Percentiles rank a stretch among this genome's conserved stretches.
phyloP scores from a whole-genome alignment of 2,113 vertebrate species.

The Calidris pugnax region DNA sequence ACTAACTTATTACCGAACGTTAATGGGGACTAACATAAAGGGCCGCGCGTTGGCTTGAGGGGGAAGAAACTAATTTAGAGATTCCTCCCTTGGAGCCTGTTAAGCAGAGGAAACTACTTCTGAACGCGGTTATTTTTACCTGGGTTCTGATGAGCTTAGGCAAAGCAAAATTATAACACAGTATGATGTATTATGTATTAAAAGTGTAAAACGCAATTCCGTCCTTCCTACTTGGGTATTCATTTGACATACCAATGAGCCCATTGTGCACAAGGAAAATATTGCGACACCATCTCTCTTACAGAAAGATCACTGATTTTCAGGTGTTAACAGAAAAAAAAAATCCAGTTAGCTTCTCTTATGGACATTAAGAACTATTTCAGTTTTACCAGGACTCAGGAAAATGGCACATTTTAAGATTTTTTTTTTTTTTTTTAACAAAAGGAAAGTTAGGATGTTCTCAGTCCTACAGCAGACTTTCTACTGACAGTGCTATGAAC shows the following conservation, averaged over 20 bases:
- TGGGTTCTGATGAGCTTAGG: conserved; percentile 69
- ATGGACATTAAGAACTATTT: neutral
- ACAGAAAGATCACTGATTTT: neutral
- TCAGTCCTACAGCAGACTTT: neutral
- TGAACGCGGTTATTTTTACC: conserved; percentile 62
- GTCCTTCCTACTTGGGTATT: conserved; percentile 7
- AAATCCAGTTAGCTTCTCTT: neutral
- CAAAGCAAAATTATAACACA: conserved; percentile 68
- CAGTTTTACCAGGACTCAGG: neutral
- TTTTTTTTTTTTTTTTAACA: neutral
- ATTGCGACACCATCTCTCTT: neutral
- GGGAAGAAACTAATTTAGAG: conserved; percentile 45
- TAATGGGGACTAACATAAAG: conserved; percentile 65
- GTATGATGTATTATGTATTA: conserved; percentile 5
- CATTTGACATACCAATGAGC: neutral
- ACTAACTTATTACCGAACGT: conserved; percentile 61
- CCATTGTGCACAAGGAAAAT: neutral
- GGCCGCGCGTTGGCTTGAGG: neutral
- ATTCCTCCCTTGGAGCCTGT: conserved; percentile 40
- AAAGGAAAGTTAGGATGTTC: neutral
- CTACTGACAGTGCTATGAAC: neutral
- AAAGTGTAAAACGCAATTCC: neutral
- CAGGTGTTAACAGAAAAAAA: neutral
- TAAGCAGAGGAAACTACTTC: conserved; percentile 41
- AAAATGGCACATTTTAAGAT: neutral